Evolutionary conservation across 1,140 invertebrate species (phyloP), one percentile per base, ranked within the genome.

Genomic region (Leptonema lineaticorne): DNA sequence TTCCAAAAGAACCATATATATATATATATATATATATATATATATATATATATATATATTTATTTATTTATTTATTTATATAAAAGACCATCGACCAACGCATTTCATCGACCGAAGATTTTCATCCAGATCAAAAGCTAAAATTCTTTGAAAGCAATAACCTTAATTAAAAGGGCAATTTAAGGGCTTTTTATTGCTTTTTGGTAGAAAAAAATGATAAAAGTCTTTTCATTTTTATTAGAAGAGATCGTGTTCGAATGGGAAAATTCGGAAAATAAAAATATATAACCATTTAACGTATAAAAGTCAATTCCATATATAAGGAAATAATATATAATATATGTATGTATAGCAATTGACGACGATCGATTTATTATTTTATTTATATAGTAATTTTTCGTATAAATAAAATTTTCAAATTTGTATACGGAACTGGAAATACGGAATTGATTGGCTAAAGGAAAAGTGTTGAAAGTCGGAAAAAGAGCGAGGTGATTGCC

Each of bases 61-160:
- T 3, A 4, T 16, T 3, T 41, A 41, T 16, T n/a, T n/a, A 48
- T 22, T 48, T 48, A 1, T 48, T 48, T 48, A 18, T 18, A 18
- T 6, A 3, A 48, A 48, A 20, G 5, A 20, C 18, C 2, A 20
- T 48, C 46, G 8, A 20, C 22, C 46, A 48, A 20, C n/a, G 37
- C 16, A 20, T 7, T 26, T 26, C 22, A 53, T 26, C 27, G 24
- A 26, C 27, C 22, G 50, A 53, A 53, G 24, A 26, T 24, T 22
- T 11, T 24, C 22, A 53, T 22, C 27, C 1, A 53, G 22, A 53
- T 53, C 22, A 53, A 53, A 53, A 53, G 24, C 9, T 53, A 26
- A 53, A 53, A 53, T 8, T 26, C n/a, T 53, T 53, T 53, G 50
- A 53, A 53, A 53, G 50, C 50, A 26, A 53, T 53, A 53, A 53